Evolutionary conservation across 1,140 invertebrate genomes (phyloP), one percentile per base, ranked within the genome.

Genomic region (Dinoponera quadriceps): DNA sequence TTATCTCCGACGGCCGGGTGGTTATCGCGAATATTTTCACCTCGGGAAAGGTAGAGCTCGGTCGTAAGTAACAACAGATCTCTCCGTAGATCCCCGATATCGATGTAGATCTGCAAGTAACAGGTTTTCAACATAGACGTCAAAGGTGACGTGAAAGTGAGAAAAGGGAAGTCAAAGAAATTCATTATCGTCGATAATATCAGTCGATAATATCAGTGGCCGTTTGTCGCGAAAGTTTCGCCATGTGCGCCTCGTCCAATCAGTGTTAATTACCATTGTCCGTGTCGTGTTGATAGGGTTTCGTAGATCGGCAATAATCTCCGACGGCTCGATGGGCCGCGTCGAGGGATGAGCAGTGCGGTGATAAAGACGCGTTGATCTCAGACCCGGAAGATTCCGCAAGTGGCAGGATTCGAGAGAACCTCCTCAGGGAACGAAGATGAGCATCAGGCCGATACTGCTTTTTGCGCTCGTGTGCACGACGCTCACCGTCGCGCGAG

Each of bases 11-110:
- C 59, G n/a, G 18, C 54, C 59, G 65, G 75, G 65, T 69, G 27
- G 75, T 71, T 71, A 80, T 80, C 33, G 4, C 51, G 20, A 11
- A 7, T 51, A 77, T 66, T 77, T 77, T 77, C 44, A 7, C 27
- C 49, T 14, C 49, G 14, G 1, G 75, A 69, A 38, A 80, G 48
- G 38, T 44, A 69, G 51, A 57, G 73, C 11, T 22, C 33, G 33
- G 33, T 20, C 44, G 72, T 25, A 38, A 62, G 4, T 33, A 38
- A 66, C 60, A 20, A 16, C 44, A 66, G 29, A 54, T 51, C 29
- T 51, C 29, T n/a, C 27, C n/a, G 2, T 54, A 25, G 48, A 66
- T 44, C 38, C 11, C 11, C 38, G 38, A 44, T 11, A 44, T 54
- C 16, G 14, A 38, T 55, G 63, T n/a, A 33, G 11, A 22, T 25